Percentiles rank a stretch among this genome's conserved stretches.
Conservation (phyloP, 2,888 invertebrate genomes). For the Oscheius onirici region DNA sequence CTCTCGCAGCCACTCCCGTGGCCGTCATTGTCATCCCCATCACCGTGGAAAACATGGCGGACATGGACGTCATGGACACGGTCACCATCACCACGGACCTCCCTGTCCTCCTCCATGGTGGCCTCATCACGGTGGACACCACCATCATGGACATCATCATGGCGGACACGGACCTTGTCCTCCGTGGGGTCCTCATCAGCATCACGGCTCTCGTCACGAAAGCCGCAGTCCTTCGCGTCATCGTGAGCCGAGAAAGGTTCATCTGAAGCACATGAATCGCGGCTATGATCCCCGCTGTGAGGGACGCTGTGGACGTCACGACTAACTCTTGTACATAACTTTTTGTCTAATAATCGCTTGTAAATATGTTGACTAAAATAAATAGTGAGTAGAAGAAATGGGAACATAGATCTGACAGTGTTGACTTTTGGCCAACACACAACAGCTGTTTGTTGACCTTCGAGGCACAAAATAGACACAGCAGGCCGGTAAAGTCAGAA, state of each 20-base stretch:
- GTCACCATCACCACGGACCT: neutral
- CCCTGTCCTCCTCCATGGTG: neutral
- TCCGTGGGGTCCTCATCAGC: neutral
- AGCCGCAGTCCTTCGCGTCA: neutral
- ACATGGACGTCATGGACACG: neutral
- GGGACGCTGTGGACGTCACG: neutral
- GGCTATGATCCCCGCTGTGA: neutral
- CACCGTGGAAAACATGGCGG: no score
- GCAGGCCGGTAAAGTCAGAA: no score
- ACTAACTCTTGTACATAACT: neutral
- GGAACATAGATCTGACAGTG: no score
- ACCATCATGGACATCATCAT: neutral
- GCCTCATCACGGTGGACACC: neutral
- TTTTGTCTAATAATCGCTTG: neutral
- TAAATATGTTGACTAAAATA: neutral
- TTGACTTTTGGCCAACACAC: no score
- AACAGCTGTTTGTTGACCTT: no score
- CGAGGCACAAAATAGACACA: no score
- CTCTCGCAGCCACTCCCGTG: neutral
- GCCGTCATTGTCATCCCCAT: neutral
- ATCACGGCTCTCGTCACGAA: neutral
- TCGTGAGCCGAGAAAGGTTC: neutral
- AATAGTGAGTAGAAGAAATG: slow-evolving; percentile 11
- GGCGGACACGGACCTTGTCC: neutral
- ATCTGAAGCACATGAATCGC: slow-evolving; percentile 6